Evolutionary conservation across 53 echinoderm and acorn worm genomes (phyloP).

Genomic region (Hippasteria phrygiana): DNA sequence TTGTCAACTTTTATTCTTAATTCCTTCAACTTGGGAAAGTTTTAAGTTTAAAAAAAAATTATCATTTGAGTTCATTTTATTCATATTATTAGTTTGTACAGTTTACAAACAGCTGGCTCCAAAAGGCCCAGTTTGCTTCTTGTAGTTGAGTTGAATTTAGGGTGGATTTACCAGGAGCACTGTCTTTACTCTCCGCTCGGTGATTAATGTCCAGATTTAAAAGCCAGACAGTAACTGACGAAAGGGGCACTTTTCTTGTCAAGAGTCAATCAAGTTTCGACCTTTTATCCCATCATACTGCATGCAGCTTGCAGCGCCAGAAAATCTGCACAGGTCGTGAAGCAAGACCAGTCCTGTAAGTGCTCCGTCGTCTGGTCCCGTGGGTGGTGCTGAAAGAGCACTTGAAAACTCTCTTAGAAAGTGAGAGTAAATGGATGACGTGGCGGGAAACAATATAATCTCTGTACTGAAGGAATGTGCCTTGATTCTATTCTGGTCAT

Average conservation of each 20-base stretch:
- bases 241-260: conserved; percentile 19
- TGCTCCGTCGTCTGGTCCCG: conserved; percentile 9
- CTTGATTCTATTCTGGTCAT: conserved; percentile 11
- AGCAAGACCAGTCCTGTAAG: not conserved
- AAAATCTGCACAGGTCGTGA: conserved; percentile 32
- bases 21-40: too few species aligned
- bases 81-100: too few species aligned
- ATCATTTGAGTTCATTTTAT: too few species aligned
- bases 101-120: too few species aligned
- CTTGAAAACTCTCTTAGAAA: not conserved
- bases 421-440: not conserved
- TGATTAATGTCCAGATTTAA: conserved; percentile 33
- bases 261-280: not conserved
- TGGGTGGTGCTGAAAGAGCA: not conserved
- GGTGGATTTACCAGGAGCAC: not conserved
- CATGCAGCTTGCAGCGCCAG: conserved; percentile 2
- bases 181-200: not conserved
- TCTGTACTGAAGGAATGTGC: not conserved
- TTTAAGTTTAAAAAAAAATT: too few species aligned
- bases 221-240: not conserved
- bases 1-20: too few species aligned
- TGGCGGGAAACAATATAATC: not conserved
- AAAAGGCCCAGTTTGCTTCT: too few species aligned
- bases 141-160: not conserved
- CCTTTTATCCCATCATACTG: not conserved